A percentile compares a stretch with the other conserved stretches of the same genome.
phyloP scores from a whole-genome alignment of 2,113 vertebrate species.

The Marmota monax region DNA sequence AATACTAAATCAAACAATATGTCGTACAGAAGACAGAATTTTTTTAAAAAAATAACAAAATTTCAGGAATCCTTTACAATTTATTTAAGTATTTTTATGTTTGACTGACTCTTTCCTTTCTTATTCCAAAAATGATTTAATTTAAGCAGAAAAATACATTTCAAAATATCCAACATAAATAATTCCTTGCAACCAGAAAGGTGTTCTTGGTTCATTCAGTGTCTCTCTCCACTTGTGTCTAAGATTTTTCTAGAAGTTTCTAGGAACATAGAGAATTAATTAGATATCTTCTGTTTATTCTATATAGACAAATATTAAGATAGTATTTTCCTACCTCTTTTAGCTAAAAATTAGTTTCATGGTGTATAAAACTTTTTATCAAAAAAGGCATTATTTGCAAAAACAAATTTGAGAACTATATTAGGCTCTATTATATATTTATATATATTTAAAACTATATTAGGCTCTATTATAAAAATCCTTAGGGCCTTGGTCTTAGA shows the following conservation, averaged over 20 bases:
- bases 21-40: neutral
- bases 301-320: neutral
- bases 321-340: neutral
- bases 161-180: neutral
- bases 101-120: neutral
- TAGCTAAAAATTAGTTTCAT: neutral
- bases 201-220: neutral
- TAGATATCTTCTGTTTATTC: neutral
- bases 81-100: neutral
- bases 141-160: neutral
- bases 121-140: neutral
- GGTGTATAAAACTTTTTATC: neutral
- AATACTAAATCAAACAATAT: conserved; percentile 29
- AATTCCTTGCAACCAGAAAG: neutral
- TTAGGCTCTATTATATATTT: neutral
- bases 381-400: neutral
- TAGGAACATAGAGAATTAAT: neutral
- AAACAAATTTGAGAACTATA: neutral
- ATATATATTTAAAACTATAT: too few relatives aligned
- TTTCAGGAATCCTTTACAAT: neutral
- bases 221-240: fast-evolving
- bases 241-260: neutral
- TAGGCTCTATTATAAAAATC: neutral
- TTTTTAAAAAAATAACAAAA: neutral
- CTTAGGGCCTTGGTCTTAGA: fast-evolving